Evolutionary conservation across 2,888 invertebrate species (phyloP).

Genomic region (Orthosia gracilis): DNA sequence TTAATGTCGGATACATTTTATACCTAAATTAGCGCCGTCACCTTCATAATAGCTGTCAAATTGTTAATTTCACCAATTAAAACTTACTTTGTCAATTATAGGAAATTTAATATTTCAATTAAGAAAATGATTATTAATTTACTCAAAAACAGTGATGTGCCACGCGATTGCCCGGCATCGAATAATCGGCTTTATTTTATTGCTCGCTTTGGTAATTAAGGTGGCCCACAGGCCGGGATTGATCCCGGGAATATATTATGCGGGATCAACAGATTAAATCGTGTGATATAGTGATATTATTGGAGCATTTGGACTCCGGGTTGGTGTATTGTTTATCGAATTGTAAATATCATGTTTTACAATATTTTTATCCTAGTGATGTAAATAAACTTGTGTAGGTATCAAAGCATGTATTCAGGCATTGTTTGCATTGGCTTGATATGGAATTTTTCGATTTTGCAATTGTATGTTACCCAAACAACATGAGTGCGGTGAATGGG

Average conservation of each 20-base stretch:
- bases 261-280: constrained; percentile 45
- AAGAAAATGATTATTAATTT: constrained; percentile 34
- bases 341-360: constrained; percentile 7
- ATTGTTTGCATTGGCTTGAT: not conserved
- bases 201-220: constrained; percentile 49
- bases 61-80: constrained; percentile 58
- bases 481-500: not conserved
- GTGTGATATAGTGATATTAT: constrained; percentile 29
- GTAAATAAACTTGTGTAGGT: not conserved
- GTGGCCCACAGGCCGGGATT: constrained; percentile 30
- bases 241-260: constrained; percentile 50
- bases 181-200: constrained; percentile 56
- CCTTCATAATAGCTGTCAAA: constrained; percentile 21
- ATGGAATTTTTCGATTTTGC: not conserved
- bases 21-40: constrained; percentile 10
- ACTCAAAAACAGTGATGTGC: constrained; percentile 35
- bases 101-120: constrained; percentile 48
- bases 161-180: constrained; percentile 3
- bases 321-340: constrained; percentile 10
- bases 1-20: not conserved
- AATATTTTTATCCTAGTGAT: not conserved
- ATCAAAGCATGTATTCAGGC: too few relatives aligned
- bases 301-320: constrained; percentile 6
- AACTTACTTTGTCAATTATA: constrained; percentile 56
- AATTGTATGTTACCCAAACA: not conserved